Conservation (phyloP, 2,888 invertebrate genomes). For the Plagodis dolabraria region DNA sequence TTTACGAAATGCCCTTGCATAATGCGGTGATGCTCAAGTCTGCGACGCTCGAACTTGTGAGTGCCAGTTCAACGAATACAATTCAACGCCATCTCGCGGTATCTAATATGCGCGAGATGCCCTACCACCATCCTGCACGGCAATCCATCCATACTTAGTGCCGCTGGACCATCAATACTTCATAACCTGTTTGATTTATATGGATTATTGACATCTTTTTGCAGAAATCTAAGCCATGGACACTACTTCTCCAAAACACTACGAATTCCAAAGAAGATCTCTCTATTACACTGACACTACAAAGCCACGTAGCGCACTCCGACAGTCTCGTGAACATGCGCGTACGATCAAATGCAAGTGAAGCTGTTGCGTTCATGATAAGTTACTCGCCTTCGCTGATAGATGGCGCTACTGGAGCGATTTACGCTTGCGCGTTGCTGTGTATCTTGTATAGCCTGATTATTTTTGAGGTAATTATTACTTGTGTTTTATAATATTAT, state of each 20-base stretch:
- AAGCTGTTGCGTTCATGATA: slow-evolving; percentile 53
- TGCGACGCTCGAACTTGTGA: too few relatives aligned
- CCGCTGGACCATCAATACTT: too few relatives aligned
- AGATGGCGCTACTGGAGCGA: slow-evolving; percentile 87
- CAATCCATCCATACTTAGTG: too few relatives aligned
- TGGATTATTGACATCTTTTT: slow-evolving; percentile 22
- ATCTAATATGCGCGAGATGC: too few relatives aligned
- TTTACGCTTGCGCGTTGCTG: slow-evolving; percentile 90
- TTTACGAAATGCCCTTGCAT: too few relatives aligned
- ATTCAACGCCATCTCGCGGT: too few relatives aligned
- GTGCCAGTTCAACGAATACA: too few relatives aligned
- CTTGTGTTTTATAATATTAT: neutral
- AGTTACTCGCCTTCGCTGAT: slow-evolving; percentile 87
- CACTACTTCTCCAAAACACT: slow-evolving; percentile 48
- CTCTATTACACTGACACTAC: slow-evolving; percentile 3
- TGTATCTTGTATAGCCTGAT: slow-evolving; percentile 92
- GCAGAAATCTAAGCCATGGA: slow-evolving; percentile 81
- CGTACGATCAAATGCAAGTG: slow-evolving; percentile 5
- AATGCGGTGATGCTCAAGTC: too few relatives aligned
- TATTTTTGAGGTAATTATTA: slow-evolving; percentile 90
- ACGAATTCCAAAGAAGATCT: slow-evolving; percentile 1
- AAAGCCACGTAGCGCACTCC: neutral
- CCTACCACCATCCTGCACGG: too few relatives aligned
- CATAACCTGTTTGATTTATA: neutral
- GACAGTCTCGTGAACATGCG: neutral